phyloP scores from a whole-genome alignment of 30 jellyfish, hydroid and myxozoan genomes.

The Cassiopea andromeda region DNA sequence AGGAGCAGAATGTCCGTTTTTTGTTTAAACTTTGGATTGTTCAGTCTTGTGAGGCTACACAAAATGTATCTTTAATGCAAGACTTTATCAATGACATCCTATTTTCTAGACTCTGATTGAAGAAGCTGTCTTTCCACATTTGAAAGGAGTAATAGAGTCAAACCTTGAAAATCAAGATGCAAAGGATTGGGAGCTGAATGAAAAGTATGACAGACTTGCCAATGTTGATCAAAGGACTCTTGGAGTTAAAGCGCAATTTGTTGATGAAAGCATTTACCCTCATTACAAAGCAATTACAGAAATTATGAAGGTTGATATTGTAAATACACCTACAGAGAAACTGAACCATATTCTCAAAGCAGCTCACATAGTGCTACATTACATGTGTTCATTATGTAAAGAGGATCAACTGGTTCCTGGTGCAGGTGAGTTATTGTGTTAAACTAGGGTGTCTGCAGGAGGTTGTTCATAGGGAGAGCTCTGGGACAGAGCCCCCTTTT shows the following conservation, averaged over 20 bases:
- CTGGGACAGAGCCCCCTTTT: no score
- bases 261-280: conserved; percentile 50
- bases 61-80: no score
- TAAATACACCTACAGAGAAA: conserved; percentile 66
- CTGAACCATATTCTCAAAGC: conserved; percentile 59
- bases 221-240: conserved; percentile 26
- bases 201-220: conserved; percentile 24
- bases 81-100: not conserved
- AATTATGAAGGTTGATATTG: conserved; percentile 36
- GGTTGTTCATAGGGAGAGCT: no score
- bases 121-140: conserved; percentile 69
- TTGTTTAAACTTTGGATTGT: no score
- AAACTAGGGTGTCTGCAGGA: no score
- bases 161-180: conserved; percentile 9
- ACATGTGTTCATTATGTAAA: conserved; percentile 39
- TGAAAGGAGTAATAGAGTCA: conserved; percentile 21
- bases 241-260: conserved; percentile 47
- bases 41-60: no score
- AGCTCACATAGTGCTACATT: conserved; percentile 54
- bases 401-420: conserved; percentile 71
- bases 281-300: conserved; percentile 67
- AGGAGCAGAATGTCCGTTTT: no score
- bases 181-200: conserved; percentile 37
- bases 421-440: conserved; percentile 56
- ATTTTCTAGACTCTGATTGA: conserved; percentile 59